Conservation (phyloP, 2,113 vertebrate species). For the Percopsis transmontana region DNA sequence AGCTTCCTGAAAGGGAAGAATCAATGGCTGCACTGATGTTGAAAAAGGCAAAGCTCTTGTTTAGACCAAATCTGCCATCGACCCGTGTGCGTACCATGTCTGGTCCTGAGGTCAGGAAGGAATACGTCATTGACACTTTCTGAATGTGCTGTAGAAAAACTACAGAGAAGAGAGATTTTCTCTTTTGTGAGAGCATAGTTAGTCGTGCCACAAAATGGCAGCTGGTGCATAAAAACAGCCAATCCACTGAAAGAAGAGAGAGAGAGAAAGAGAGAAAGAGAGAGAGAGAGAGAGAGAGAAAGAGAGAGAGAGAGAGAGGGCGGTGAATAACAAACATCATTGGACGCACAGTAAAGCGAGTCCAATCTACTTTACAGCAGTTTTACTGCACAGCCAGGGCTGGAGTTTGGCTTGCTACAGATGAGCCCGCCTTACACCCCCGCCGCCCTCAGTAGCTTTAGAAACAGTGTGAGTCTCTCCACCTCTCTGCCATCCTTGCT, state of each 20-base stretch:
- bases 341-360: constrained; percentile 41
- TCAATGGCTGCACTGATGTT: constrained; percentile 39
- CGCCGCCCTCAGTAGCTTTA: too few relatives aligned
- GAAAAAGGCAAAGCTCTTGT: constrained; percentile 11
- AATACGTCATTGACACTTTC: constrained; percentile 29
- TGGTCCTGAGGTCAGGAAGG: constrained; percentile 34
- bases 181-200: neutral
- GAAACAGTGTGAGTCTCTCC: too few relatives aligned
- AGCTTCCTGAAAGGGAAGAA: constrained; percentile 35
- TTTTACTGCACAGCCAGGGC: constrained; percentile 54
- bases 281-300: neutral
- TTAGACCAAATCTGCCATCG: constrained; percentile 44
- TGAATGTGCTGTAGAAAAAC: constrained; percentile 13
- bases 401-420: constrained; percentile 31
- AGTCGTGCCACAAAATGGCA: constrained; percentile 45
- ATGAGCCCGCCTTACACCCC: constrained; percentile 31
- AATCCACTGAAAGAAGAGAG: constrained; percentile 21
- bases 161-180: neutral
- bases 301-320: neutral
- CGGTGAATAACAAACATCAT: constrained; percentile 35
- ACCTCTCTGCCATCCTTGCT: constrained; percentile 37
- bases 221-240: constrained; percentile 40
- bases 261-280: neutral
- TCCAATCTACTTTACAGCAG: constrained; percentile 42
- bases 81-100: constrained; percentile 63